Evolutionary conservation across 2,888 invertebrate species (phyloP), one percentile per base, ranked within the genome.

Genomic region (Macropis europaea): DNA sequence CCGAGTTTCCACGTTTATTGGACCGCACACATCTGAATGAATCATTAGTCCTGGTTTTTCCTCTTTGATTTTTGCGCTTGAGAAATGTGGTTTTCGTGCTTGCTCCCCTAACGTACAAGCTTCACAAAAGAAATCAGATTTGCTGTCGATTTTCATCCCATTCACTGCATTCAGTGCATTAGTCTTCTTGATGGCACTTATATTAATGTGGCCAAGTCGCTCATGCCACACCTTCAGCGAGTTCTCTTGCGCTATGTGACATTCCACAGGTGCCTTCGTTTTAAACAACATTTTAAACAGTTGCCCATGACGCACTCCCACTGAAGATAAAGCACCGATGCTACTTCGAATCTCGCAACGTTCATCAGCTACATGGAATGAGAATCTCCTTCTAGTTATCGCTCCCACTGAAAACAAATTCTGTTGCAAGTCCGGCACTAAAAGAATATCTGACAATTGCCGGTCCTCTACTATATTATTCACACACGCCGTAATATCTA

Each of bases 391-490:
- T 3, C 43, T 22, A 2, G 47, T 43, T 7, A 56, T 9, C 3
- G 50, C 56, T 34, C 56, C 56, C 17, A 64, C 53, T 9, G 56
- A 64, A 13, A 48, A 56, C 28, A 48, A 32, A 56, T 53, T 64
- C 13, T 11, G 11, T 34, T 53, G 59, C 11, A 73, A 36, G 3
- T 48, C 60, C 1, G 75, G 75, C 2, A 75, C 73, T 11, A 36
- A 57, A 3, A 74, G 47, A 3, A 73, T 66, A 22, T 73, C 64
- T 17, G 30, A 7, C 15, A 76, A n/a, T 19, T 64, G 26, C 36
- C 62, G 34, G 15, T 42, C 28, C 0, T 22, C 9, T n/a, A 11
- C 11, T 32, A 47, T 11, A 15, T 43, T 48, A 17, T 56, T 34
- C 3, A 69, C 42, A 5, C n/a, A 17, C 17, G 57, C 72, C 5